Evolutionary conservation across 2,113 vertebrate species (phyloP), one percentile per base, ranked within the genome.

Genomic region (Tretioscincus oriximinensis): DNA sequence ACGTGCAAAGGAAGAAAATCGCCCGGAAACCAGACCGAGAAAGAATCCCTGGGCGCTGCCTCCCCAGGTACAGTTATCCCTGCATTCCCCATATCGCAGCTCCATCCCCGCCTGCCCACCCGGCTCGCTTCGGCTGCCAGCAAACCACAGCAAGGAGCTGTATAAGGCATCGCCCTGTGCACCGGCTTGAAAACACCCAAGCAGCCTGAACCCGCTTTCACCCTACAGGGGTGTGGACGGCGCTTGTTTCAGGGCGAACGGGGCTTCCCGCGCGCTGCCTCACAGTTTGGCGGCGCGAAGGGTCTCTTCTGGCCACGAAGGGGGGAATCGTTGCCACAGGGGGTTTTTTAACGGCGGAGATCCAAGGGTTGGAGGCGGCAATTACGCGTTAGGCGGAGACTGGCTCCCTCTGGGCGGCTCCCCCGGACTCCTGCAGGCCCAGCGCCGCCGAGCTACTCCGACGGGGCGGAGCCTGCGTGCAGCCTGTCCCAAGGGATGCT

Each of bases 1-100:
- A 90, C 89, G 94, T 91, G 90, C 89, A 93, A 93, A 93, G 87
- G 89, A 90, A 91, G 89, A 88, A 87, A 81, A 91, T 92, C 88
- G 85, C 88, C 90, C 89, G 88, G 89, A 93, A 64, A 73, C n/a
- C 21, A 51, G 91, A 81, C 70, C 28, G 66, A 76, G 74, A 86
- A 85, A 86, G 81, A 91, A 58, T 18, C 14, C 16, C 54, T 58
- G 16, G 54, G 18, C 11, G 54, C 18, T 16, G 51, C 54, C 51
- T 12, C 16, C 18, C 54, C 54, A 58, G 18, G 73, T 85, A 88
- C 90, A 86, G 90, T 89, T 86, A 80, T 1, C 82, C 85, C 4
- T 58, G 18, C 18, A 58, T 81, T 41, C 75, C 80, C 64, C 2
- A 41, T 4, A 41, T 4, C 5, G 35, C 5, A 41, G 35, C 3